Evolutionary conservation across 1,140 invertebrate genomes (phyloP).

Genomic region (Lutraria rhynchaena): DNA sequence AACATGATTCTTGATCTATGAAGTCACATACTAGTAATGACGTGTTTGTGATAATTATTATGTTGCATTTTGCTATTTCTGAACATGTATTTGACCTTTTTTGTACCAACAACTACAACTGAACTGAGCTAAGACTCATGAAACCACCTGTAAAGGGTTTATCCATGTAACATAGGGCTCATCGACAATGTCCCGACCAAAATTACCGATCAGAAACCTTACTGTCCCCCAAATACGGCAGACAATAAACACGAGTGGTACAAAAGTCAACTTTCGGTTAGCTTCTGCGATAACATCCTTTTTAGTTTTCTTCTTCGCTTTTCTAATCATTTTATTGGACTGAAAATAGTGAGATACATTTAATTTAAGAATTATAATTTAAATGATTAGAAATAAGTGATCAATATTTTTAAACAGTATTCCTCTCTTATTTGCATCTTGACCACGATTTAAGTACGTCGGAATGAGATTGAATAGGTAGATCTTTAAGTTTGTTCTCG

Average conservation of each 20-base stretch:
- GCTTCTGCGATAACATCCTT: conserved; percentile 68
- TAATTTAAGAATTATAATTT: background rate
- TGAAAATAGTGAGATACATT: conserved; percentile 12
- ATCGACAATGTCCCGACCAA: conserved; percentile 68
- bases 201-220: conserved; percentile 70
- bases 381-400: background rate
- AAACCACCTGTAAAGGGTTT: conserved; percentile 73
- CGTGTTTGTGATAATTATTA: no score
- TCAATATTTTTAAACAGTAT: no score
- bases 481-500: no score
- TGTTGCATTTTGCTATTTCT: no score
- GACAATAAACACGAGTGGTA: conserved; percentile 75
- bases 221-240: conserved; percentile 75
- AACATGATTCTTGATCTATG: background rate
- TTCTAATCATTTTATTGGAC: conserved; percentile 50
- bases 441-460: no score
- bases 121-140: no score
- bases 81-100: no score
- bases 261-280: conserved; percentile 75
- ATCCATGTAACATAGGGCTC: conserved; percentile 71
- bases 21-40: background rate
- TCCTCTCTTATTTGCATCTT: no score
- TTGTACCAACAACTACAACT: no score
- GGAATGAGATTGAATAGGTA: no score
- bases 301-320: conserved; percentile 38